Percentiles rank a stretch among this genome's conserved stretches.
Conservation (phyloP, 2,888 invertebrate genomes). For the Caradrina kadenii region DNA sequence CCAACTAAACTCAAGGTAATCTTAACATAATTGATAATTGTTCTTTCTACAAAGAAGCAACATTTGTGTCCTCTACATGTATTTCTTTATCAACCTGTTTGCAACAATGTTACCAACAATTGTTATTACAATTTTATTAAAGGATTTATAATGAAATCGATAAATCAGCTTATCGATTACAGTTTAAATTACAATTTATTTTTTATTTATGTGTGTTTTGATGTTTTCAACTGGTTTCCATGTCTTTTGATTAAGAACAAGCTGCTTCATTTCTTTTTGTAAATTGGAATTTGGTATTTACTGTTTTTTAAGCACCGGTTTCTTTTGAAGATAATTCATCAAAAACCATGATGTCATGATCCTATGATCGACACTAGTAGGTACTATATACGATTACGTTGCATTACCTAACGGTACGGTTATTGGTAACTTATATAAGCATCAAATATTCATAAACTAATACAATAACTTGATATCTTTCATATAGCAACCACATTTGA, state of each 20-base stretch:
- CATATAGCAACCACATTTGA: neutral
- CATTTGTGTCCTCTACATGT: conserved; percentile 30
- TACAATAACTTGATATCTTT: conserved; percentile 3
- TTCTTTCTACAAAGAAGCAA: conserved; percentile 50
- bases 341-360: neutral
- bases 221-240: conserved; percentile 27
- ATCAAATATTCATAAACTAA: conserved; percentile 6
- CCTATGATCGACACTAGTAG: neutral
- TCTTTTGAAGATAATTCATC: neutral
- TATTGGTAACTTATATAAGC: neutral
- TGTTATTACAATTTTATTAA: conserved; percentile 52
- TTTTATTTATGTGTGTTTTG: conserved; percentile 28
- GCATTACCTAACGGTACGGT: too few relatives aligned
- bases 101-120: conserved; percentile 50
- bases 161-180: conserved; percentile 49
- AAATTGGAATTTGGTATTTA: neutral
- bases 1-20: conserved; percentile 38
- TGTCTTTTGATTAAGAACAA: neutral
- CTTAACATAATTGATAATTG: conserved; percentile 57
- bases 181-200: conserved; percentile 42
- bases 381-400: neutral
- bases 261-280: neutral
- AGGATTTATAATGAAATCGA: conserved; percentile 46
- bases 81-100: conserved; percentile 31
- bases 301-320: neutral